Percentiles rank a stretch among this genome's conserved stretches.
phyloP scores from a whole-genome alignment of 2,888 invertebrate genomes.

The Xestia ashworthii region DNA sequence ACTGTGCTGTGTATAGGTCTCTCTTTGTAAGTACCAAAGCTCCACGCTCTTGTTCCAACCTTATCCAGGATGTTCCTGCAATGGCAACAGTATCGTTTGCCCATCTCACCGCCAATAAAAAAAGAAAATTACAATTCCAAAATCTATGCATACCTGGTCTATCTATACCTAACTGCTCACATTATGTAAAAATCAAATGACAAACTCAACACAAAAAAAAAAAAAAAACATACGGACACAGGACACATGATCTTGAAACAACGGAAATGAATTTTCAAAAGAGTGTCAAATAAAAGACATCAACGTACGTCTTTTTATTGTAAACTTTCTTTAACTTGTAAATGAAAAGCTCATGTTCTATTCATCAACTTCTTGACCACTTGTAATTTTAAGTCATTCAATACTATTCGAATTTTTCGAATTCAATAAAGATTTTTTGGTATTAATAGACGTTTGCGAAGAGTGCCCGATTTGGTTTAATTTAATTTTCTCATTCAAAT shows the following conservation, averaged over 20 bases:
- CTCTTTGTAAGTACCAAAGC: no score
- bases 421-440: no score
- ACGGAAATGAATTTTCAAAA: slow-evolving; percentile 36
- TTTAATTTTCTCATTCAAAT: neutral
- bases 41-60: no score
- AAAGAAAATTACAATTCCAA: no score
- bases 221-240: neutral
- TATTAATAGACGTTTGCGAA: neutral
- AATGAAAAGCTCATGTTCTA: neutral
- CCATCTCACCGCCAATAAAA: no score
- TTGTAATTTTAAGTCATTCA: neutral
- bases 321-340: neutral
- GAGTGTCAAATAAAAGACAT: slow-evolving; percentile 67
- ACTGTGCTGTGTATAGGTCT: no score
- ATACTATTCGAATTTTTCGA: neutral
- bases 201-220: neutral
- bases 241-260: slow-evolving; percentile 11
- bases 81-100: no score
- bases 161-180: no score
- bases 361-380: neutral
- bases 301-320: slow-evolving; percentile 60
- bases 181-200: neutral
- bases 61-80: no score
- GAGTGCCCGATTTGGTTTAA: neutral
- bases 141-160: no score